These are phyloP conservation scores for Andrena haemorrhoa DNA, from an alignment of 2,888 invertebrate species.

Conservation along the genomic window DNA sequence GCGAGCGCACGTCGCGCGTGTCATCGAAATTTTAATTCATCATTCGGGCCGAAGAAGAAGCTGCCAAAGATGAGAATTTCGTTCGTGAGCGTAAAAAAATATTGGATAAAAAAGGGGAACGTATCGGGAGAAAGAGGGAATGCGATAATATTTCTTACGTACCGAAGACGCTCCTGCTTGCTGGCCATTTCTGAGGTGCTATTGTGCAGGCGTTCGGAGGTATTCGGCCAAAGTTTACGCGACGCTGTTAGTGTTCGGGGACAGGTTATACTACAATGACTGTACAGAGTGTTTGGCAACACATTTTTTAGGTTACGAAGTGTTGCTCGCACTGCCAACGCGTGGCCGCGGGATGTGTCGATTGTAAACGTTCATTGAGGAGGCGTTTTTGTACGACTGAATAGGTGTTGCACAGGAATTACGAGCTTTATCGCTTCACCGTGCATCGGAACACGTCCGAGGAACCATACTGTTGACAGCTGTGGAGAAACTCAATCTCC, in stretches of 20 bases:
- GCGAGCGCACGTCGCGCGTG: background rate
- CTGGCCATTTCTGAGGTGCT: constrained; percentile 58
- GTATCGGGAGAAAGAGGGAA: background rate
- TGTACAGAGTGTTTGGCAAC: constrained; percentile 78
- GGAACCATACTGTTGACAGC: constrained; percentile 69
- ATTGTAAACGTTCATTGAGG: constrained; percentile 10
- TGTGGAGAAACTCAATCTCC: constrained; percentile 36
- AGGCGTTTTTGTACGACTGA: background rate
- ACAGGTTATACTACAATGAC: constrained; percentile 48
- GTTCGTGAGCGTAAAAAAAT: background rate
- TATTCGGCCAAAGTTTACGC: constrained; percentile 33
- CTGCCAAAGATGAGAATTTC: background rate
- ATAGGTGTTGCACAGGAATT: constrained; percentile 10
- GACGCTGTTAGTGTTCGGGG: constrained; percentile 11
- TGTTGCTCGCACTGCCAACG: constrained; percentile 6
- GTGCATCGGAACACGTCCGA: constrained; percentile 37
- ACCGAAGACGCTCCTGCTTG: constrained; percentile 63
- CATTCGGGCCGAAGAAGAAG: background rate
- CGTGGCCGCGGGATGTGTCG: background rate
- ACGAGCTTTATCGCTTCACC: constrained; percentile 37
- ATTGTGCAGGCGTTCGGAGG: background rate
- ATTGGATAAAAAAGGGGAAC: background rate
- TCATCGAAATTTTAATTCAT: constrained; percentile 38
- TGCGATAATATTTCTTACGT: constrained; percentile 29
- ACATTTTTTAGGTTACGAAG: constrained; percentile 73